Evolutionary conservation across 2,113 vertebrate species (phyloP).

Genomic region (Amazona guildingii): DNA sequence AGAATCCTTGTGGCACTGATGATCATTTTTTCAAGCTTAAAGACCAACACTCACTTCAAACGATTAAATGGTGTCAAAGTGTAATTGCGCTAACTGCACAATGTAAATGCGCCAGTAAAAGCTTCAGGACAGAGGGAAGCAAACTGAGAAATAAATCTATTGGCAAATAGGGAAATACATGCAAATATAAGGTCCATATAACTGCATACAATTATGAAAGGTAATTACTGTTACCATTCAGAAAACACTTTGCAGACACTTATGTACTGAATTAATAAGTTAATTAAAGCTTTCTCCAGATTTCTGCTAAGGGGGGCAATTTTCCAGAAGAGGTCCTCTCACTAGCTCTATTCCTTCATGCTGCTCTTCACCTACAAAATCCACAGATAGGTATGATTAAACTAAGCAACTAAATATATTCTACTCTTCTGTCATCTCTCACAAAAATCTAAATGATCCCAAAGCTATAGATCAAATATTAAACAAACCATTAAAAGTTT

Average conservation of each 20-base stretch:
- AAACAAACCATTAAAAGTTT: not conserved
- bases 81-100: not conserved
- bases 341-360: not conserved
- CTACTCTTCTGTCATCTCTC: not conserved
- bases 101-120: not conserved
- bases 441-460: not conserved
- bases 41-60: not conserved
- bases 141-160: not conserved
- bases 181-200: not conserved
- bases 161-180: not conserved
- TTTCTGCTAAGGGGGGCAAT: not conserved
- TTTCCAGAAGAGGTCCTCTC: not conserved
- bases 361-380: not conserved
- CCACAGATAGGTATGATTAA: not conserved
- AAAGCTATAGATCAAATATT: not conserved
- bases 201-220: not conserved
- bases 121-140: not conserved
- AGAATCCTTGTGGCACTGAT: not conserved
- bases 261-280: not conserved
- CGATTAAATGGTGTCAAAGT: not conserved
- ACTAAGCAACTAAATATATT: not conserved
- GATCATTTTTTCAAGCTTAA: not conserved
- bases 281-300: constrained; percentile 6
- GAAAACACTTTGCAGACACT: not conserved
- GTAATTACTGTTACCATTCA: not conserved